Base-by-base conservation (phyloP, 1,140 invertebrate genomes). In the Pararge aegeria region DNA sequence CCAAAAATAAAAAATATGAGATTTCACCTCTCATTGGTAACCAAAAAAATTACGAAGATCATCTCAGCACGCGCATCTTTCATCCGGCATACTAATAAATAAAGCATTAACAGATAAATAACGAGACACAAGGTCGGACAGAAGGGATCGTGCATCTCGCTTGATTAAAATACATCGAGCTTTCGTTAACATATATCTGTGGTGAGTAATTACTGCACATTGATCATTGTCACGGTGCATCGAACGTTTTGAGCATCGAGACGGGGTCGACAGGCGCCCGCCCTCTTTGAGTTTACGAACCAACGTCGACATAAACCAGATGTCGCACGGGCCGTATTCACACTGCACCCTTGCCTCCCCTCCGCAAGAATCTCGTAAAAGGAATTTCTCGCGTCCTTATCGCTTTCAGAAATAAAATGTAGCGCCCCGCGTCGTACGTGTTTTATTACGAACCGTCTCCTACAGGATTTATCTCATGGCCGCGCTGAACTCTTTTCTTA, bases 341-440 rank as follows among this genome's bases (percentile, higher is more conserved):
- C 64, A 52, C 55, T 68, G 68, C 66, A 68, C 65, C 57, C 63
- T 66, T 72, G 66, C 66, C 70, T 59, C 64, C 70, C 73, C 67
- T 75, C 72, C 73, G 51, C 75, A 78, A 66, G 77, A 75, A 83
- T 82, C 78, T 80, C 80, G 81, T 87, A 83, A 85, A 86, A 83
- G 82, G 79, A 86, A 86, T 84, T 82, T 85, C 77, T 83, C 75
- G 74, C 75, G 75, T 80, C 76, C 83, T 86, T 88, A 88, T 88
- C 83, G 76, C 84, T 79, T 86, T 80, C 76, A 77, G 79, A 87
- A 88, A 88, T 88, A 88, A 88, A 88, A 86, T 79, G 82, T 80
- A 79, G 75, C 75, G 73, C 70, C 63, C 55, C 67, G 70, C 72
- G 66, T 77, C 77, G 81, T 82, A 80, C 85, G 83, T 85, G 83